phyloP scores from a whole-genome alignment of 2,113 vertebrate genomes.

The Pontoporia blainvillei region DNA sequence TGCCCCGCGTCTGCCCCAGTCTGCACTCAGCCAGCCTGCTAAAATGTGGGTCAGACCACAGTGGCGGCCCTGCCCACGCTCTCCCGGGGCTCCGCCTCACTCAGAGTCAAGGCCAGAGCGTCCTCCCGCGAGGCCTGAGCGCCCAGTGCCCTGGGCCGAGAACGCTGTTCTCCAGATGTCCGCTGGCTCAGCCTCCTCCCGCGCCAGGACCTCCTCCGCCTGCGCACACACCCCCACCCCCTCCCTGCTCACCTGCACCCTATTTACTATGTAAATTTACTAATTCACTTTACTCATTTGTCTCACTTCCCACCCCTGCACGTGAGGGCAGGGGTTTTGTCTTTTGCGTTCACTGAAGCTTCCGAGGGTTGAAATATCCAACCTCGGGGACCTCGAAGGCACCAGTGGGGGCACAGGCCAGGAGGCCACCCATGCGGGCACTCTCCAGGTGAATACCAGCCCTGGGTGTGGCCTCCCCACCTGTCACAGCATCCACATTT shows the following conservation, averaged over 20 bases:
- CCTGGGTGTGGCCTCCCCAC: constrained; percentile 1
- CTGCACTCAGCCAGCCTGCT: background rate
- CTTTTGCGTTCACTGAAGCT: background rate
- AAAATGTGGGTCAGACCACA: background rate
- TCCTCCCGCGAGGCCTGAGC: background rate
- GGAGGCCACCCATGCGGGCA: background rate
- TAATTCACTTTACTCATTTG: background rate
- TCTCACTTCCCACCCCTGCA: background rate
- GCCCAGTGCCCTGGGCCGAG: background rate
- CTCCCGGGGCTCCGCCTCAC: background rate
- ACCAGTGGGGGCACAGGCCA: background rate
- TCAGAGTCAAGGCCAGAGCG: background rate
- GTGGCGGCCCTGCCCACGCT: background rate
- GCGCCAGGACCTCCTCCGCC: background rate
- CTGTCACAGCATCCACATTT: constrained; percentile 48
- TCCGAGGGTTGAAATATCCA: background rate
- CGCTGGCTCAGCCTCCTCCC: background rate
- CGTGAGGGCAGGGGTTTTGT: background rate
- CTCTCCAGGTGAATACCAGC: background rate
- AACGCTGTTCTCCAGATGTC: background rate
- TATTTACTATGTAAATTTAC: background rate
- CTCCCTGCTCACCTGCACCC: background rate
- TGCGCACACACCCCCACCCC: background rate
- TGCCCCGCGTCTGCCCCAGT: no score
- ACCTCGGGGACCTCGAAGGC: background rate